phyloP scores from a whole-genome alignment of 1,140 invertebrate genomes.

The Zaprionus vittiger region DNA sequence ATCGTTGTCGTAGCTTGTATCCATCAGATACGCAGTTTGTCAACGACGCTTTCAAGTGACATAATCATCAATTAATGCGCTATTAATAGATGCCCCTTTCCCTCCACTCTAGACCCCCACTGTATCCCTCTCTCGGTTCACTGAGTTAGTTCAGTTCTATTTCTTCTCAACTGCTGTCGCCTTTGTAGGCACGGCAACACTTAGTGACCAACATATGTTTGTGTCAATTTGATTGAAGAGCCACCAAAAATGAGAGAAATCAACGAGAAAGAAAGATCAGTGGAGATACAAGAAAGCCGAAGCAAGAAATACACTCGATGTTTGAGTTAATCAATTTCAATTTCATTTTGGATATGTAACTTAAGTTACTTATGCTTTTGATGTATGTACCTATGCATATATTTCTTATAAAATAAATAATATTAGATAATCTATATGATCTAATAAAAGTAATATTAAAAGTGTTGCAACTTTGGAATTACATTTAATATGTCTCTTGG shows the following conservation, averaged over 20 bases:
- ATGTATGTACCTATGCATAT: too few relatives aligned
- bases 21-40: conserved; percentile 78
- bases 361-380: too few relatives aligned
- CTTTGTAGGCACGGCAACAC: conserved; percentile 60
- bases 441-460: too few relatives aligned
- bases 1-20: conserved; percentile 46
- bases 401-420: too few relatives aligned
- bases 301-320: conserved; percentile 26
- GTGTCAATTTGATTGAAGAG: conserved; percentile 78
- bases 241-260: conserved; percentile 34
- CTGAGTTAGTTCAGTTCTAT: background rate
- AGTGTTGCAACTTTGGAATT: too few relatives aligned
- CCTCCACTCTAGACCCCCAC: conserved; percentile 6
- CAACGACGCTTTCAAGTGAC: conserved; percentile 81
- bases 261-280: conserved; percentile 30
- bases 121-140: background rate
- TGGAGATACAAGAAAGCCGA: background rate
- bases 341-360: background rate
- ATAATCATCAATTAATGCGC: conserved; percentile 82
- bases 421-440: too few relatives aligned
- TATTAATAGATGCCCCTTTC: conserved; percentile 70
- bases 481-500: too few relatives aligned
- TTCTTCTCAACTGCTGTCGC: conserved; percentile 4
- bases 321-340: background rate
- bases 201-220: conserved; percentile 74